Conservation (phyloP, 2,797 vertebrate genomes). For the Podargus strigoides region DNA sequence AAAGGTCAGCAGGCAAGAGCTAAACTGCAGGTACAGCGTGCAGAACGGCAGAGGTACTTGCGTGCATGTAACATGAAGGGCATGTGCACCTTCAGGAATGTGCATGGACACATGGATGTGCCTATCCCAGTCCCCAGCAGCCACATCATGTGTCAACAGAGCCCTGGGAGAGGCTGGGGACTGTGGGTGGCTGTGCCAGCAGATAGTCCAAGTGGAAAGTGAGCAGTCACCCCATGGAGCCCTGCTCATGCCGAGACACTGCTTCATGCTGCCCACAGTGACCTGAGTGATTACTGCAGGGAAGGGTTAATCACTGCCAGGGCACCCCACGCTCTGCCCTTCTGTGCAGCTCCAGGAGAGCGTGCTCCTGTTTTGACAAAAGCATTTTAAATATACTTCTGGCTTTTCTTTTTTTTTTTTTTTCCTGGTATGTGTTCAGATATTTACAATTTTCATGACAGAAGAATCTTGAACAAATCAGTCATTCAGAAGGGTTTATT, state of each 20-base stretch:
- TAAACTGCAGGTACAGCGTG: rapidly evolving
- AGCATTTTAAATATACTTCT: not conserved
- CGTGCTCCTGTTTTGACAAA: not conserved
- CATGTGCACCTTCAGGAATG: rapidly evolving
- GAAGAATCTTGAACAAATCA: not conserved
- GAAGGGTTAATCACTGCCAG: not conserved
- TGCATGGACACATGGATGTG: rapidly evolving
- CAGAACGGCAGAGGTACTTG: not conserved
- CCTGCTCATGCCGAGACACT: not conserved
- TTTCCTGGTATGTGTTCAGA: not conserved
- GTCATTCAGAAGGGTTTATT: not conserved
- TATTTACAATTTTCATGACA: not conserved
- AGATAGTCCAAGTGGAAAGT: not conserved
- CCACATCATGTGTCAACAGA: not conserved
- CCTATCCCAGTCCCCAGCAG: not conserved
- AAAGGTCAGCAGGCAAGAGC: rapidly evolving
- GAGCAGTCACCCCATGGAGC: rapidly evolving
- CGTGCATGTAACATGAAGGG: rapidly evolving
- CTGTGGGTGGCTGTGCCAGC: not conserved
- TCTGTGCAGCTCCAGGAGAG: not conserved
- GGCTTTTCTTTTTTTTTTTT: not conserved
- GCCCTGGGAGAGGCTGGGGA: not conserved
- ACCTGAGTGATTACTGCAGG: not conserved
- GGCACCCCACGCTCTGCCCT: not conserved
- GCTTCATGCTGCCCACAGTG: not conserved